A percentile compares a stretch with the other conserved stretches of the same genome.
These are phyloP conservation scores for Phalacrocorax brasilianus DNA, from an alignment of 2,113 vertebrate genomes.

Conservation along the genomic window DNA sequence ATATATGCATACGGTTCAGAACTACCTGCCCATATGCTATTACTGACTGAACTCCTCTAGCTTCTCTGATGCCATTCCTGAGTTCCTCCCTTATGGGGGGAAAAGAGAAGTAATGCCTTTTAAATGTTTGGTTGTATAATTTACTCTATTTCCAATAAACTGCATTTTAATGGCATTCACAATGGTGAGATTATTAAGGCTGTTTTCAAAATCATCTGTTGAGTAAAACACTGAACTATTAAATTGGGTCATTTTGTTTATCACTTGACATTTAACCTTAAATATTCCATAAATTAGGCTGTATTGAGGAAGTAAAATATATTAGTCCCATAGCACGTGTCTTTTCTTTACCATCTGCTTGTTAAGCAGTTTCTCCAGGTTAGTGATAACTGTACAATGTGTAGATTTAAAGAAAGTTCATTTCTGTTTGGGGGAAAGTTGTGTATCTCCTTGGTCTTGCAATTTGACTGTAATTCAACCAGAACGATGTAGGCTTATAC, in stretches of 20 bases:
- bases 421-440: not conserved
- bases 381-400: not conserved
- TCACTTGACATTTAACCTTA: slow-evolving; percentile 1
- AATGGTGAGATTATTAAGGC: not conserved
- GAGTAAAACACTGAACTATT: not conserved
- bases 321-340: not conserved
- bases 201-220: not conserved
- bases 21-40: not conserved
- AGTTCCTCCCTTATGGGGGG: not conserved
- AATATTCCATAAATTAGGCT: not conserved
- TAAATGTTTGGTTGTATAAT: slow-evolving; percentile 8
- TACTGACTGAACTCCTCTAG: not conserved
- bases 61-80: not conserved
- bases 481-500: not conserved
- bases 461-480: not conserved
- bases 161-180: slow-evolving; percentile 7
- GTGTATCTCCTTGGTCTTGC: not conserved
- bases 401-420: not conserved
- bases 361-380: not conserved
- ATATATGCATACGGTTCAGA: not conserved
- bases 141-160: slow-evolving; percentile 19
- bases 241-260: slow-evolving; percentile 9
- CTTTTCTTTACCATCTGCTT: not conserved
- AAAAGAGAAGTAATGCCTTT: not conserved
- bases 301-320: not conserved